Base-by-base conservation (phyloP, 2,888 invertebrate species). In the Agrilus cyanescens region DNA sequence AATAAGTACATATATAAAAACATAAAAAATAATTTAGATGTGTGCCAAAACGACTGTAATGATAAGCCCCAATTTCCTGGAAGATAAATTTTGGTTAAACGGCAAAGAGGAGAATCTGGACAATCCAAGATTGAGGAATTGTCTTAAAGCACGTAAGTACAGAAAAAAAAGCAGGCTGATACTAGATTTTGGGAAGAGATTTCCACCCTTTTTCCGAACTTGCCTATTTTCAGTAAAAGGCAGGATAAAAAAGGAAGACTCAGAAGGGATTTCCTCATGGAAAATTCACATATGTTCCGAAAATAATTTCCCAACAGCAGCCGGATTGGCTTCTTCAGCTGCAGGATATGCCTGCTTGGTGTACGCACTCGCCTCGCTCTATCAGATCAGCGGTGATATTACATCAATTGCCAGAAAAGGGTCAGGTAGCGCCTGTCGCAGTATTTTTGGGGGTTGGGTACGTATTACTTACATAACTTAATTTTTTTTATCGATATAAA, bases 251-350 rank as follows among this genome's bases (percentile, higher is more conserved):
- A 25, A 25, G 10, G 25, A 25, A 25, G 10, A 25, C 2, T 25
- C 25, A 25, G 25, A 25, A 25, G 25, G 10, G 10, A 68, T 74
- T 46, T 59, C 78, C 8, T 65, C 72, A 12, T 85, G 83, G 82
- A 83, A 85, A 58, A 60, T 91, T 31, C 84, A 82, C 53, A 80
- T 91, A 54, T 85, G 84, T 60, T 91, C 91, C 0, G 81, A 81
- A 59, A 98, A 98, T 65, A 97, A 97, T 70, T 99, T 99, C 61
- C 98, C 98, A 10, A 97, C 97, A 4, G 95, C 95, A 4, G 96
- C 97, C 42, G 98, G 98, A 1, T 71, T 99, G 37, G 98, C 98
- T 1, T 97, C 96, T 1, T 96, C 96, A 44, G 97, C 98, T 18
- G 95, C 98, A 32, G 98, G 98, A 4, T 97, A 94, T 66, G 96